phyloP scores from a whole-genome alignment of 2,888 invertebrate species.

The Stenoptilia bipunctidactyla region DNA sequence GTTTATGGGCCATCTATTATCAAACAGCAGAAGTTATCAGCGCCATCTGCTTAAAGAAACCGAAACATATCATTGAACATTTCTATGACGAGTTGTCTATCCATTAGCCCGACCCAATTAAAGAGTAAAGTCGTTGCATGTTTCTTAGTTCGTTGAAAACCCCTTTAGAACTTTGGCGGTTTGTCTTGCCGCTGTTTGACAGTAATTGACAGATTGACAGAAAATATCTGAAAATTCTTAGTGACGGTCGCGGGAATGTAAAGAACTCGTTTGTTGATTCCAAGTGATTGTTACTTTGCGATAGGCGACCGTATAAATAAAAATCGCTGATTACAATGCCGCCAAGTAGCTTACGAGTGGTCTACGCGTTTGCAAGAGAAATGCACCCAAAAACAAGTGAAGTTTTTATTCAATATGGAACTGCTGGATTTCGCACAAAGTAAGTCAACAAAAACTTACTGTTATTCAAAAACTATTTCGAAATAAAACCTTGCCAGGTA shows the following conservation, averaged over 20 bases:
- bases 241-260: slow-evolving; percentile 51
- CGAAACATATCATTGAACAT: no score
- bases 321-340: slow-evolving; percentile 58
- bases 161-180: no score
- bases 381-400: slow-evolving; percentile 80
- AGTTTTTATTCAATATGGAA: slow-evolving; percentile 82
- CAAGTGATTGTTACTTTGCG: slow-evolving; percentile 58
- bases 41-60: no score
- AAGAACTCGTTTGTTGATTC: slow-evolving; percentile 59
- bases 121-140: no score
- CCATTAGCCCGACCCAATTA: no score
- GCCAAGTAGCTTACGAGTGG: slow-evolving; percentile 73
- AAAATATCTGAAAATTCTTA: slow-evolving; percentile 18
- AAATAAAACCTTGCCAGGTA: neutral
- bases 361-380: slow-evolving; percentile 83
- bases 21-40: no score
- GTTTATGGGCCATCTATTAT: no score
- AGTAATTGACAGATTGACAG: slow-evolving; percentile 27
- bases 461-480: neutral
- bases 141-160: no score
- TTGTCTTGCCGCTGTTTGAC: no score
- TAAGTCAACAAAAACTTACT: slow-evolving; percentile 53
- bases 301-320: slow-evolving; percentile 57
- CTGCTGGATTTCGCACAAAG: slow-evolving; percentile 88
- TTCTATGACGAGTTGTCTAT: no score